These are phyloP conservation scores for Takifugu rubripes DNA, from an alignment of 2,797 vertebrate genomes.

Conservation along the genomic window DNA sequence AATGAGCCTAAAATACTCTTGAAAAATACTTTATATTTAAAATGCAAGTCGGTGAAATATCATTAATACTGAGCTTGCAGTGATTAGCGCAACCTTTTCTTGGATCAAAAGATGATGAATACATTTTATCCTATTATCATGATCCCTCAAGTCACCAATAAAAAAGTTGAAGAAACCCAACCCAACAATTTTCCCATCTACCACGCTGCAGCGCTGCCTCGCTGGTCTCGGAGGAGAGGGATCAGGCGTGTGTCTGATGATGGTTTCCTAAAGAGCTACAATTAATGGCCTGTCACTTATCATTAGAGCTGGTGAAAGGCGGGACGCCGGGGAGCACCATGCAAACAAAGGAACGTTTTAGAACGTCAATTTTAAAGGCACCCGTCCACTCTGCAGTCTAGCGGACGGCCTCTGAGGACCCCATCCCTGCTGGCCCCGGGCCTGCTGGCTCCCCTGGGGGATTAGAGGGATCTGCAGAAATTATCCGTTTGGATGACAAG, in stretches of 20 bases:
- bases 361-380: slow-evolving; percentile 76
- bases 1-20: slow-evolving; percentile 6
- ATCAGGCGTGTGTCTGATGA: slow-evolving; percentile 84
- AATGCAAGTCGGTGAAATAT: neutral
- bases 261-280: slow-evolving; percentile 81
- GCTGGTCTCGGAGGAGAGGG: slow-evolving; percentile 59
- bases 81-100: neutral
- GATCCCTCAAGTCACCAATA: slow-evolving; percentile 50
- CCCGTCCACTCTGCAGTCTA: slow-evolving; percentile 61
- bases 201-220: slow-evolving; percentile 31
- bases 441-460: slow-evolving; percentile 88
- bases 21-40: slow-evolving; percentile 11
- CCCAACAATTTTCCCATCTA: slow-evolving; percentile 54
- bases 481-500: slow-evolving; percentile 88
- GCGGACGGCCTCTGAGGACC: slow-evolving; percentile 80
- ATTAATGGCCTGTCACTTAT: slow-evolving; percentile 86
- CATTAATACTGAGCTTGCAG: slow-evolving; percentile 6
- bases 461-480: slow-evolving; percentile 87
- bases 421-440: slow-evolving; percentile 81
- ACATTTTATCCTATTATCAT: too few relatives aligned
- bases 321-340: slow-evolving; percentile 74
- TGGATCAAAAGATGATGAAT: slow-evolving; percentile 1
- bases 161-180: slow-evolving; percentile 58
- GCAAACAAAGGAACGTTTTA: slow-evolving; percentile 90
- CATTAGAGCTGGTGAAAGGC: slow-evolving; percentile 73